phyloP scores from a whole-genome alignment of 53 echinoderm and acorn worm genomes.

The Paracentrotus lividus region DNA sequence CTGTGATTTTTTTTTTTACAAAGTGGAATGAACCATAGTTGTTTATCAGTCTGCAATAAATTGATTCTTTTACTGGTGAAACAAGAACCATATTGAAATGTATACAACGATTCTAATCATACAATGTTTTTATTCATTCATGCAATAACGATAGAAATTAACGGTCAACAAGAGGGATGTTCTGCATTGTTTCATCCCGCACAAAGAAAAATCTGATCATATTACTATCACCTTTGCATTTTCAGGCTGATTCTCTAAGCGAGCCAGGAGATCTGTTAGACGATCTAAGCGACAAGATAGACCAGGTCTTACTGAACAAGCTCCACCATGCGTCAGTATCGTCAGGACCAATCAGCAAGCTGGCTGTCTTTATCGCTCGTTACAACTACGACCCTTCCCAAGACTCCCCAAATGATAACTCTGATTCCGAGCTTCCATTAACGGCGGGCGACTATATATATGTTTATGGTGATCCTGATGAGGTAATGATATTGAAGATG shows the following conservation, averaged over 20 bases:
- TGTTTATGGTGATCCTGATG: slow-evolving; percentile 97
- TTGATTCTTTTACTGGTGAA: no score
- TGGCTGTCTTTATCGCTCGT: slow-evolving; percentile 97
- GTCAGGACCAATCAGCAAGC: slow-evolving; percentile 92
- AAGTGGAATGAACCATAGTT: no score
- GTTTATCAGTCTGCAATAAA: no score
- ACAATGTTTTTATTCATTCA: no score
- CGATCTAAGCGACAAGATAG: slow-evolving; percentile 94
- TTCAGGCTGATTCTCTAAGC: slow-evolving; percentile 34
- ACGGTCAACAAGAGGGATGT: no score
- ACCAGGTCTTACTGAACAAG: slow-evolving; percentile 84
- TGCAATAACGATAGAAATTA: no score
- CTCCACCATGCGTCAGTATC: slow-evolving; percentile 83
- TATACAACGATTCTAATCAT: no score
- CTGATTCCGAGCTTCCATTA: slow-evolving; percentile 92
- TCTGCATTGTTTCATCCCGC: background rate
- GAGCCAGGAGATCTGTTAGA: slow-evolving; percentile 74
- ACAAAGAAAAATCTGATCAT: background rate
- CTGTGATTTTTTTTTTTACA: no score
- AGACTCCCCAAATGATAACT: slow-evolving; percentile 98
- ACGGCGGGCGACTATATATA: slow-evolving; percentile 98
- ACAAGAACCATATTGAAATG: no score
- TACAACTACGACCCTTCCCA: slow-evolving; percentile 93
- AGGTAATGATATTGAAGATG: slow-evolving; percentile 66
- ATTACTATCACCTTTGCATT: background rate